Base-by-base conservation (phyloP, 2,888 invertebrate species). In the Silvanus unidentatus region DNA sequence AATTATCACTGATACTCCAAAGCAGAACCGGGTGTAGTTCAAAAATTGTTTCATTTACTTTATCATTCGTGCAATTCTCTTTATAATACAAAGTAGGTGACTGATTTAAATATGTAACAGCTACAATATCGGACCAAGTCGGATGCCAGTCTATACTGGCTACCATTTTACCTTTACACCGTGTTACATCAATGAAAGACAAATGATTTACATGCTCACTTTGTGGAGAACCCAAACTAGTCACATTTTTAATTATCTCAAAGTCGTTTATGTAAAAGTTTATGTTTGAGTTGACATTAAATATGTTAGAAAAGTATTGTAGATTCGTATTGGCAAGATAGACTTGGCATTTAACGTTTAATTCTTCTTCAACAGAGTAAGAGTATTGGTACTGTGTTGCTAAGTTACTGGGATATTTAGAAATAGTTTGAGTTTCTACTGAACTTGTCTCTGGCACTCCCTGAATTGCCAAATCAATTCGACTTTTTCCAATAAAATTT, bases 1-100 rank as follows among this genome's bases (percentile, higher is more conserved):
- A 69, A 43, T 78, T 80, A 55, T 88, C 86, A 16, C 76, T 74
- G 50, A 86, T 83, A 53, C 85, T 84, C 88, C 88, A 88, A 53
- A 88, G 75, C 48, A 87, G 72, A 1, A 86, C 81, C 0, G 81
- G 79, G 65, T 85, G 83, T 2, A 77, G 66, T 2, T 79, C 79
- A 42, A 82, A 77, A 0, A 80, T 77, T 1, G 80, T 22, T 3
- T 22, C 22, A 5, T 32, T 5, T 4, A 12, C n/a, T 11, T 5
- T 11, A 12, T 32, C 32, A 11, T 5, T 5, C 3, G 32, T 32
- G n/a, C 4, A 12, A 3, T 32, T 32, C 11, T n/a, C n/a, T 32
- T 9, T 3, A 8, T 5, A 11, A 12, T 32, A 5, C 32, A 75
- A 72, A 29, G 74, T 73, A 1, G 77, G 74, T 1, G 79, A 77